Conservation (phyloP, 2,113 vertebrate species). For the Ranitomeya imitator region DNA sequence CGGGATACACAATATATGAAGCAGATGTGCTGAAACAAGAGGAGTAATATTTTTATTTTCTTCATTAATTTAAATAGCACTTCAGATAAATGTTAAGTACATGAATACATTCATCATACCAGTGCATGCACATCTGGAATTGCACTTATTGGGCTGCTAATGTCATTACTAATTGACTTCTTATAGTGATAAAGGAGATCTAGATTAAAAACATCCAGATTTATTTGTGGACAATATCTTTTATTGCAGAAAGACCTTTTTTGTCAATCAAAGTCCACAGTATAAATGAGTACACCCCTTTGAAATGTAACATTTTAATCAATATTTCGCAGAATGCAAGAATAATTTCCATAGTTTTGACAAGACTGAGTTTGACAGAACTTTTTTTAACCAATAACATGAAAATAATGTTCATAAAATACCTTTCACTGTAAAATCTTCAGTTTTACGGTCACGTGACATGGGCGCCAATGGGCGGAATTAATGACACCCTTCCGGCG, state of each 20-base stretch:
- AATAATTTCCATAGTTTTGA: too few relatives aligned
- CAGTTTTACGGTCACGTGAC: too few relatives aligned
- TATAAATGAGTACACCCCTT: too few relatives aligned
- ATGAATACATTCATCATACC: neutral
- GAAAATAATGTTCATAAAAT: too few relatives aligned
- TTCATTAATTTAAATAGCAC: conserved; percentile 15
- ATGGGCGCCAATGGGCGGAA: too few relatives aligned
- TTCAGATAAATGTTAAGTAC: neutral
- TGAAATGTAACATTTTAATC: too few relatives aligned
- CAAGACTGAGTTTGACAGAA: too few relatives aligned
- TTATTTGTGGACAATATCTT: neutral
- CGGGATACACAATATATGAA: neutral
- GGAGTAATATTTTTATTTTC: neutral
- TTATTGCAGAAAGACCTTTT: neutral
- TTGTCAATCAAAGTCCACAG: neutral
- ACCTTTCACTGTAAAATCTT: too few relatives aligned
- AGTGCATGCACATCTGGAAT: neutral
- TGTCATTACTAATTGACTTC: neutral
- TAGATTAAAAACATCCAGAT: neutral
- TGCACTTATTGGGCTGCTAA: neutral
- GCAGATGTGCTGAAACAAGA: conserved; percentile 20
- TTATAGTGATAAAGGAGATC: neutral
- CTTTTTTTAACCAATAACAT: too few relatives aligned
- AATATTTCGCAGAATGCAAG: too few relatives aligned
- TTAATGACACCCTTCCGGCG: too few relatives aligned